phyloP scores from a whole-genome alignment of 2,113 vertebrate genomes.

The Varanus salvator region DNA sequence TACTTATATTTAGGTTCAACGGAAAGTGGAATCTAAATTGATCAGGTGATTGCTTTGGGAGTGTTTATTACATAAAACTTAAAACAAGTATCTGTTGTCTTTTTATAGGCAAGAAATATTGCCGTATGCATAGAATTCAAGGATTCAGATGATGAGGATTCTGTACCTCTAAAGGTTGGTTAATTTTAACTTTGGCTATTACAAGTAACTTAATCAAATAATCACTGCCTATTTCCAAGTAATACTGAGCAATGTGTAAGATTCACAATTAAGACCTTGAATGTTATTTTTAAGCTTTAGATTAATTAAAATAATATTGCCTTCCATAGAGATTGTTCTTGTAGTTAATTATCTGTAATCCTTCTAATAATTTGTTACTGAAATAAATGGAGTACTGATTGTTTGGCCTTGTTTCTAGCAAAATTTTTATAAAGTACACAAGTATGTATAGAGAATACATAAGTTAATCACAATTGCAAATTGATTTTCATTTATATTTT shows the following conservation, averaged over 20 bases:
- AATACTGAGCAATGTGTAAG: neutral
- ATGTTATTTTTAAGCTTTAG: neutral
- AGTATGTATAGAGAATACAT: neutral
- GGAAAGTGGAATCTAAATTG: conserved; percentile 7
- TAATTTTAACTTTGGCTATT: neutral
- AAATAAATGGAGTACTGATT: neutral
- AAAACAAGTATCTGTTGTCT: neutral
- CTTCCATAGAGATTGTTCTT: neutral
- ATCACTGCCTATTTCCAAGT: neutral
- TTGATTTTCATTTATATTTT: neutral
- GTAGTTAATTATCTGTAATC: neutral
- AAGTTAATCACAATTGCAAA: neutral
- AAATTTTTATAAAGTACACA: neutral
- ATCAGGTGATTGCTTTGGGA: conserved; percentile 3
- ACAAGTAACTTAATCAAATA: neutral
- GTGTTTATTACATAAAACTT: neutral
- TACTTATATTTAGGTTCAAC: conserved; percentile 8
- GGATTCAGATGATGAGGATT: conserved; percentile 96
- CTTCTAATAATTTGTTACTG: neutral
- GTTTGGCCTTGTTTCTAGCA: neutral
- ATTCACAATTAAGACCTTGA: neutral
- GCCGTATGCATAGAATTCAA: conserved; percentile 96
- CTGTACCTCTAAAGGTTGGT: conserved; percentile 89
- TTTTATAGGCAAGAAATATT: conserved; percentile 92
- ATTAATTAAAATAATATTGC: neutral